Conservation (phyloP, 2,113 vertebrate genomes). For the Callaeas wilsoni region DNA sequence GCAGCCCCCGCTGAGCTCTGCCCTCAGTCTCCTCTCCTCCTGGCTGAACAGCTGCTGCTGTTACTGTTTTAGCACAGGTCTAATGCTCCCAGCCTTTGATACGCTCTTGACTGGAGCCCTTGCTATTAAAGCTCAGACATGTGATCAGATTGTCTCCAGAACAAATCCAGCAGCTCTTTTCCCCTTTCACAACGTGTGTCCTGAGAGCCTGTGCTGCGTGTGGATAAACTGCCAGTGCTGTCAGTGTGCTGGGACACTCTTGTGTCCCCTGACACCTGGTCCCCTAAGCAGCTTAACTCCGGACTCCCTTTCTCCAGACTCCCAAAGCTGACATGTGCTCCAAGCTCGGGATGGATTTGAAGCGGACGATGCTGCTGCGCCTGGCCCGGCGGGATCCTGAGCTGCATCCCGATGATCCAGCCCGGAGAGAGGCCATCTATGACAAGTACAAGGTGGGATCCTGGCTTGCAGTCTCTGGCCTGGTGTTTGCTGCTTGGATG, state of each 20-base stretch:
- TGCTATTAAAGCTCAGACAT: rapidly evolving
- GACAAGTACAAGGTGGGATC: constrained; percentile 83
- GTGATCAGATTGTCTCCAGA: rapidly evolving
- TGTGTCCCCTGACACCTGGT: rapidly evolving
- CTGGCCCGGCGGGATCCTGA: constrained; percentile 77
- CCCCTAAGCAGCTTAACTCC: background rate
- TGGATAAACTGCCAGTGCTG: rapidly evolving
- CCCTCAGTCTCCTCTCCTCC: background rate
- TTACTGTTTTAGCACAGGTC: rapidly evolving
- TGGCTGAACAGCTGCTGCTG: background rate
- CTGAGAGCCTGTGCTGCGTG: rapidly evolving
- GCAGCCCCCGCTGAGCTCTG: background rate
- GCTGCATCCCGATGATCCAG: constrained; percentile 79
- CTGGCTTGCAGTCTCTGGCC: background rate
- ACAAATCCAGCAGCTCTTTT: background rate
- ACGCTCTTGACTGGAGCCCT: rapidly evolving
- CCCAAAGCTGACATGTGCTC: constrained; percentile 86
- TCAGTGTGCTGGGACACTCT: rapidly evolving
- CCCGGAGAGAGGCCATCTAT: constrained; percentile 78
- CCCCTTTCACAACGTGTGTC: rapidly evolving
- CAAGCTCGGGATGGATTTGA: constrained; percentile 93
- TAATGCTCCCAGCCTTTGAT: background rate
- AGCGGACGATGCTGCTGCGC: constrained; percentile 88
- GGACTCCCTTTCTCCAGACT: constrained; percentile 70
- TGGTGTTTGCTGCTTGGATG: background rate